Base-by-base conservation (phyloP, 2,797 vertebrate species). In the Chromis chromis region DNA sequence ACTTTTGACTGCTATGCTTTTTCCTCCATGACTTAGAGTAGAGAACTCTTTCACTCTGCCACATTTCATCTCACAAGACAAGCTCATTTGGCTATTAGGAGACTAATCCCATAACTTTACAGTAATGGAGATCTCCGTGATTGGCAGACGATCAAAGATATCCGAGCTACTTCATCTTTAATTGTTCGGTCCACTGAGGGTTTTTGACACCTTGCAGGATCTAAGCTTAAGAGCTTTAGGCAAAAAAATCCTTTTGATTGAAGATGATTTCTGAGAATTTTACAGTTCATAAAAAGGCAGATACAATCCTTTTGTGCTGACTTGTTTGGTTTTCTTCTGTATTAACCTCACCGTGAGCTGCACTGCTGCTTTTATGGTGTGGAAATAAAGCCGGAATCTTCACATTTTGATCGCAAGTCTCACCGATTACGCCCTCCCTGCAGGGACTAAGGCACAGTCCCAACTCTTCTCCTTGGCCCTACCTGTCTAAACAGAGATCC, bases 121-220 rank as follows among this genome's bases (percentile, higher is more conserved):
- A 62, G 33, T 58, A 63, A 70, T 39, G 24, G 28, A 74, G 65
- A 64, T 75, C 28, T 60, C 12, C 12, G 24, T 36, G 54, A 74
- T 59, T 83, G 79, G 79, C 79, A 76, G 49, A 63, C 7, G 40
- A 86, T 88, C 76, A 84, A 80, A 89, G 76, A 60, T 57, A 39
- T 48, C 60, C 8, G 2, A 69, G 72, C 31, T 62, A 21, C 58
- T 74, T 68, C 65, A 27, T 39, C 56, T 68, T 33, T 56, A 27
- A 65, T 42, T 24, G 3, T 69, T 75, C 56, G 55, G 6, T 52
- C 48, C 8, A 3, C 14, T 4, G 10, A 59, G 19, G 19, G n/a
- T 22, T 57, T 78, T 60, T 66, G 1, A 60, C 0, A 12, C 27
- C 25, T 64, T 36, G 64, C 16, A 19, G 10, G 21, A 63, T 68